Evolutionary conservation across 2,797 vertebrate genomes (phyloP).

Genomic region (Neosalanx taihuensis): DNA sequence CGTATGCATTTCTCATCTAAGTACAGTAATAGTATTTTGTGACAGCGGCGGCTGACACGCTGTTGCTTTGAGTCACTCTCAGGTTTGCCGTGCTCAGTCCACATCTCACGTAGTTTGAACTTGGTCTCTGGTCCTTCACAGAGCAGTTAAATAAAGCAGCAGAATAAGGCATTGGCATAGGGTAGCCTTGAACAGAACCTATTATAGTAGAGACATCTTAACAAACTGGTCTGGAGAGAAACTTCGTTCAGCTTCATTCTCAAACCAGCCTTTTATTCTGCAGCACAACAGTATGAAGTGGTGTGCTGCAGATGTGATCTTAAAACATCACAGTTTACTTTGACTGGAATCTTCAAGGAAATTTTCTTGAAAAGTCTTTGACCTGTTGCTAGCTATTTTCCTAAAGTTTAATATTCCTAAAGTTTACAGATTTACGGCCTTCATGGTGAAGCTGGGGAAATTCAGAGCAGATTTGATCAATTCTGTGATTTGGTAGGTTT

Average conservation of each 20-base stretch:
- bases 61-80: slow-evolving; percentile 53
- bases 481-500: no score
- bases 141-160: slow-evolving; percentile 48
- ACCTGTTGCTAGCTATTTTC: background rate
- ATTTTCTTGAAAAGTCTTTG: slow-evolving; percentile 23
- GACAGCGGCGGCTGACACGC: slow-evolving; percentile 32
- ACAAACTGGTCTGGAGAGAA: slow-evolving; percentile 44
- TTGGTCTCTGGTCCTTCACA: slow-evolving; percentile 29
- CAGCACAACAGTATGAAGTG: slow-evolving; percentile 42
- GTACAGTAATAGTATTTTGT: background rate
- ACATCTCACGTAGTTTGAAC: slow-evolving; percentile 46
- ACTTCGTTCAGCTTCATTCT: slow-evolving; percentile 50
- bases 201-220: slow-evolving; percentile 41
- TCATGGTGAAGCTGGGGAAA: background rate
- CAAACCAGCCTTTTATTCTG: slow-evolving; percentile 51
- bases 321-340: slow-evolving; percentile 2
- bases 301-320: background rate
- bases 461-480: background rate
- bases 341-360: slow-evolving; percentile 10
- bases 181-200: slow-evolving; percentile 46
- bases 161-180: slow-evolving; percentile 30
- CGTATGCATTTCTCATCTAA: slow-evolving; percentile 5
- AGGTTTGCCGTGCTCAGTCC: slow-evolving; percentile 55
- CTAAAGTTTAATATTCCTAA: background rate
- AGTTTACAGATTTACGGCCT: background rate